Conservation (phyloP, 1,140 invertebrate species). For the Drosophila punjabiensis region DNA sequence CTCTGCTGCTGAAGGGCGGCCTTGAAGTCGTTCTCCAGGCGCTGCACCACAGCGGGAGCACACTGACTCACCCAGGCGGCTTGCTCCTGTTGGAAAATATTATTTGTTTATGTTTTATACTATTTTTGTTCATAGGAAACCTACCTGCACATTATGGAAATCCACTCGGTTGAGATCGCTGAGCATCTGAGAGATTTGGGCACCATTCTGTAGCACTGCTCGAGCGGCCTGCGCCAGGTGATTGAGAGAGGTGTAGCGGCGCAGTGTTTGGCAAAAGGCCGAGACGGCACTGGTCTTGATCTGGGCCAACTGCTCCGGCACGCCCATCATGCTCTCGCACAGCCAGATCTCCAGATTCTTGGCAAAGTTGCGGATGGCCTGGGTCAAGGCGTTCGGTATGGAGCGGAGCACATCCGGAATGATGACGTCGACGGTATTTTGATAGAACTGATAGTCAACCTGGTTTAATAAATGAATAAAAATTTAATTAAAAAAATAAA, state of each 20-base stretch:
- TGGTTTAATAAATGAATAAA: conserved; percentile 14
- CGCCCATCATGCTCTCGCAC: conserved; percentile 93
- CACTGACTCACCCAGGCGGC: conserved; percentile 99
- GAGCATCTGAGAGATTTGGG: conserved; percentile 98
- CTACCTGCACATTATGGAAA: conserved; percentile 97
- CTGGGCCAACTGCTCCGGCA: conserved; percentile 93
- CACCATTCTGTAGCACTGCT: conserved; percentile 97
- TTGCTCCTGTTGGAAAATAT: conserved; percentile 86
- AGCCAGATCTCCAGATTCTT: conserved; percentile 96
- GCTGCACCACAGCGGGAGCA: conserved; percentile 93
- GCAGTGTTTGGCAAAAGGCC: conserved; percentile 97
- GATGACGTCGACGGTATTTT: conserved; percentile 97
- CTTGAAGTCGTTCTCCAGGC: conserved; percentile 97
- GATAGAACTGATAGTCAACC: conserved; percentile 97
- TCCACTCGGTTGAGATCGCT: conserved; percentile 98
- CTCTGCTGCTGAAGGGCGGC: conserved; percentile 96
- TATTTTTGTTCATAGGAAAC: background rate
- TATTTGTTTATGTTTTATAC: background rate
- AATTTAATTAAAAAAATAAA: background rate
- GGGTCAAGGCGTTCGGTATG: conserved; percentile 97
- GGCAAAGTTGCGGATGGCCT: conserved; percentile 97
- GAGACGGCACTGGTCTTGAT: conserved; percentile 95
- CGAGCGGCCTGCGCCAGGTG: conserved; percentile 97
- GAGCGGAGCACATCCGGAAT: conserved; percentile 98
- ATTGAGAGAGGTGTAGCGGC: conserved; percentile 99